A percentile compares a stretch with the other conserved stretches of the same genome.
Evolutionary conservation across 2,888 invertebrate species (phyloP).

Genomic region (Apamea monoglypha): DNA sequence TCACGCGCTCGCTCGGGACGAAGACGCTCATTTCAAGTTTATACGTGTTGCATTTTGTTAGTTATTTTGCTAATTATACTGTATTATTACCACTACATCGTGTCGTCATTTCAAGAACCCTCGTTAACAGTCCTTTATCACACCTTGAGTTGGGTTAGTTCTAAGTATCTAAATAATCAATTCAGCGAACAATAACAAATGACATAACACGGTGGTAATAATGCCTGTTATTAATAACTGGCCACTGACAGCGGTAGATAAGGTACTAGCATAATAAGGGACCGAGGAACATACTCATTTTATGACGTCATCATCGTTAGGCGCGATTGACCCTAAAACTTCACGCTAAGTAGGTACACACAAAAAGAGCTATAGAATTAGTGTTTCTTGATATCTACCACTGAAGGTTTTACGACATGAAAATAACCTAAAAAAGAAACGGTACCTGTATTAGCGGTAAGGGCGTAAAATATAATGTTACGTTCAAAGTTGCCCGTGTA

Average conservation of each 20-base stretch:
- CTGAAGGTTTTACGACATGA: slow-evolving; percentile 48
- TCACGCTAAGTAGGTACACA: slow-evolving; percentile 44
- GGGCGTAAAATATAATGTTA: slow-evolving; percentile 47
- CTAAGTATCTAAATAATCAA: slow-evolving; percentile 37
- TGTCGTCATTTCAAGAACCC: no score
- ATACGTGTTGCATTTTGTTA: no score
- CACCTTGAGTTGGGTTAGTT: slow-evolving; percentile 17
- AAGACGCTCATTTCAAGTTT: no score
- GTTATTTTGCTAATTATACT: no score
- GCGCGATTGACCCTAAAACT: slow-evolving; percentile 69
- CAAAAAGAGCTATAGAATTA: slow-evolving; percentile 59
- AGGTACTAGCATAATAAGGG: slow-evolving; percentile 69
- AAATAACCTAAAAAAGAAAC: slow-evolving; percentile 53
- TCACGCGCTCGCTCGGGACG: no score
- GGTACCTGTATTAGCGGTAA: slow-evolving; percentile 46
- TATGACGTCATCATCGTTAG: slow-evolving; percentile 72
- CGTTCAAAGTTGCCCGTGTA: slow-evolving; percentile 43
- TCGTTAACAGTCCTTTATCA: slow-evolving; percentile 25
- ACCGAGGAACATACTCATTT: slow-evolving; percentile 64
- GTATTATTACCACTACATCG: no score
- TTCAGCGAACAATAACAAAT: slow-evolving; percentile 55
- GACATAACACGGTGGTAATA: slow-evolving; percentile 54
- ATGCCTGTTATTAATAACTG: slow-evolving; percentile 73
- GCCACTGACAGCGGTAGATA: slow-evolving; percentile 73
- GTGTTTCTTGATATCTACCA: slow-evolving; percentile 53